Percentiles rank a stretch among this genome's conserved stretches.
These are phyloP conservation scores for Addax nasomaculatus DNA, from an alignment of 2,113 vertebrate species.

Conservation along the genomic window DNA sequence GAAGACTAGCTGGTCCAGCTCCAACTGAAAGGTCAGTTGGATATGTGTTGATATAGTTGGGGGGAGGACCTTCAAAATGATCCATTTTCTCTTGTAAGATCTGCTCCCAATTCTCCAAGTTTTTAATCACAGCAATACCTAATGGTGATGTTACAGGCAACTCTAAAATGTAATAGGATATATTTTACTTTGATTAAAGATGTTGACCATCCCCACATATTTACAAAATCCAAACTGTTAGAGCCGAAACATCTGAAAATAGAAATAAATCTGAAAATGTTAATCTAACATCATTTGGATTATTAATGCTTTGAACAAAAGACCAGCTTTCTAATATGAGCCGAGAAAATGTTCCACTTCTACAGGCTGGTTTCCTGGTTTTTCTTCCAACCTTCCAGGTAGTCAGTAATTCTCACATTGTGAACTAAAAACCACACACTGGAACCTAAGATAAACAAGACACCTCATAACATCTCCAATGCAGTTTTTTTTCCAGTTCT, in stretches of 20 bases:
- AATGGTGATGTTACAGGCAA: conserved; percentile 94
- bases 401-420: not conserved
- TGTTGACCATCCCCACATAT: not conserved
- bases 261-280: conserved; percentile 5
- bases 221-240: not conserved
- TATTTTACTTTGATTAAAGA: conserved; percentile 43
- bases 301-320: conserved; percentile 25
- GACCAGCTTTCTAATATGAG: not conserved
- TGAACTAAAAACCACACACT: not conserved
- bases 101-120: conserved; percentile 96
- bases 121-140: conserved; percentile 93
- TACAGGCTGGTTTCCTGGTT: not conserved
- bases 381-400: not conserved
- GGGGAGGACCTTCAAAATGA: conserved; percentile 94
- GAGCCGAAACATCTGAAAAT: conserved; percentile 4
- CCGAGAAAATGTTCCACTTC: not conserved
- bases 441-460: not conserved
- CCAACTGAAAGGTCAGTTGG: conserved; percentile 88
- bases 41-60: conserved; percentile 95
- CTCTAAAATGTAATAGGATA: conserved; percentile 81
- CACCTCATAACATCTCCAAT: not conserved
- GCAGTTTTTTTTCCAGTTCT: not conserved
- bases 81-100: conserved; percentile 93
- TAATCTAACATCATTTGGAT: not conserved
- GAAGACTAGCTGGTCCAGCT: conserved; percentile 90